A percentile compares a stretch with the other conserved stretches of the same genome.
Evolutionary conservation across 2,888 invertebrate genomes (phyloP).

Genomic region (Dryadula phaetusa): DNA sequence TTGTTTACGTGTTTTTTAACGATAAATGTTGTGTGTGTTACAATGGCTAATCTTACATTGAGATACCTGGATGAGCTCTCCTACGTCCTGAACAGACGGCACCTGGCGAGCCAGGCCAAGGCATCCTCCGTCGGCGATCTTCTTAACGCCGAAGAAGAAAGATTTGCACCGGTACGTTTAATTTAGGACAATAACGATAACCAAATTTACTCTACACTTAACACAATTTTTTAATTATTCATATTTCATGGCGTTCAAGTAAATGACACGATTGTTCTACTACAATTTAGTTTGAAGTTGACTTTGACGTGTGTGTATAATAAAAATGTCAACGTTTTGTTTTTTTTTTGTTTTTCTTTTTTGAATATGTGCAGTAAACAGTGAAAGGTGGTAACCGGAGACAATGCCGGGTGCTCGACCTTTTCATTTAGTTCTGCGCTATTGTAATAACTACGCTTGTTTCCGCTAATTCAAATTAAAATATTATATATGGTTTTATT

Average conservation of each 20-base stretch:
- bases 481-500: slow-evolving; percentile 20
- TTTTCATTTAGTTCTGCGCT: slow-evolving; percentile 45
- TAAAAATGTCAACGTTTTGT: slow-evolving; percentile 35
- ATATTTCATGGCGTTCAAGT: background rate
- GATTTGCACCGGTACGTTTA: slow-evolving; percentile 69
- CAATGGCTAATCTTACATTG: slow-evolving; percentile 77
- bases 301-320: slow-evolving; percentile 32
- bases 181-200: slow-evolving; percentile 18
- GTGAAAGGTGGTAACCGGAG: slow-evolving; percentile 43
- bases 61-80: slow-evolving; percentile 82
- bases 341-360: slow-evolving; percentile 30
- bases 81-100: slow-evolving; percentile 75
- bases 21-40: slow-evolving; percentile 39
- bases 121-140: slow-evolving; percentile 82
- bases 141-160: slow-evolving; percentile 75
- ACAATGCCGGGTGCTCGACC: slow-evolving; percentile 47
- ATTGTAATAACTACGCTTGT: slow-evolving; percentile 40
- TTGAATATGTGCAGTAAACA: slow-evolving; percentile 36
- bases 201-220: slow-evolving; percentile 15
- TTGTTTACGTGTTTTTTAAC: slow-evolving; percentile 61
- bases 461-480: slow-evolving; percentile 31
- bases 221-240: slow-evolving; percentile 11
- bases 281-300: slow-evolving; percentile 21
- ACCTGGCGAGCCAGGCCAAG: slow-evolving; percentile 71
- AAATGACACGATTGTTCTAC: slow-evolving; percentile 15